Evolutionary conservation across 2,888 invertebrate genomes (phyloP).

Genomic region (Alentia gelatinosa): DNA sequence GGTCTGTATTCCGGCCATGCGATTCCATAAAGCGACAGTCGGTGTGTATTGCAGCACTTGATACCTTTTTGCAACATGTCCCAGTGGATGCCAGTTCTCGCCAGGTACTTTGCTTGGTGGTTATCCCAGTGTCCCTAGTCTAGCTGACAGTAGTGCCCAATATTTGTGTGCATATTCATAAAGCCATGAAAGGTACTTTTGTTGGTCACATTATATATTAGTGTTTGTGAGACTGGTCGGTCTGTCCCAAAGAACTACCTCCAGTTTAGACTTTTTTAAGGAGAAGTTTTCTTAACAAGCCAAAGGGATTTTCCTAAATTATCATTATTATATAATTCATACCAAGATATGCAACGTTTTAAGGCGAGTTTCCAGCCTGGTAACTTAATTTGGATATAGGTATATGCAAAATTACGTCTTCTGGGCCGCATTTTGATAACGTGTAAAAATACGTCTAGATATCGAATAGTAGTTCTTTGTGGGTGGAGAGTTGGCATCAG

Average conservation of each 20-base stretch:
- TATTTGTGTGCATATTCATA: neutral
- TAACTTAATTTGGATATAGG: neutral
- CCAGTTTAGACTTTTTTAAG: neutral
- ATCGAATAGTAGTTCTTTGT: neutral
- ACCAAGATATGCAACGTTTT: neutral
- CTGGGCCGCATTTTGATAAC: neutral
- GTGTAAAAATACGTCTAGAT: neutral
- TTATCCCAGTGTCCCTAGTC: neutral
- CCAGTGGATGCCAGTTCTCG: neutral
- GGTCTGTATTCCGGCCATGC: neutral
- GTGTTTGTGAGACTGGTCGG: neutral
- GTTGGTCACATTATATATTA: neutral
- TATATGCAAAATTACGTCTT: neutral
- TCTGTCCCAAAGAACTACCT: neutral
- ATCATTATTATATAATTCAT: too few species aligned
- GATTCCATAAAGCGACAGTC: neutral
- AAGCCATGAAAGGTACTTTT: neutral
- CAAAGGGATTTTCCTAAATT: neutral
- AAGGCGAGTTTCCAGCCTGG: neutral
- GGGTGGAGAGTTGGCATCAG: neutral
- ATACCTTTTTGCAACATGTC: neutral
- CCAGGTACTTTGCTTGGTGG: neutral
- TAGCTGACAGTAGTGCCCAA: neutral
- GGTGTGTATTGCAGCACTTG: constrained; percentile 28
- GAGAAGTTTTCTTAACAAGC: neutral